Conservation (phyloP, 2,113 vertebrate species). For the Stomatorhinus ivindoensis region DNA sequence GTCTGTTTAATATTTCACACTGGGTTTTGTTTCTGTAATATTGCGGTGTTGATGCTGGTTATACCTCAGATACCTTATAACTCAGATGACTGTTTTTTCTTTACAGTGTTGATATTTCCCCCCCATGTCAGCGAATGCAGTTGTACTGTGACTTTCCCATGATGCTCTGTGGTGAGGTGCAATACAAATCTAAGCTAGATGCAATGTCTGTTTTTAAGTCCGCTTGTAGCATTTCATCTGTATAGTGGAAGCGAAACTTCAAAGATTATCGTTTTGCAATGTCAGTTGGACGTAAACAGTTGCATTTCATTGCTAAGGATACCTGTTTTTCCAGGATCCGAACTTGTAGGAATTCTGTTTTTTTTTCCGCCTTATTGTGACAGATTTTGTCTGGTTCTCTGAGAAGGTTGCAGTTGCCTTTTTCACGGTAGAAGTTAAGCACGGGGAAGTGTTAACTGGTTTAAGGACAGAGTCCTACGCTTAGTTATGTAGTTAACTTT, state of each 20-base stretch:
- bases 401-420: background rate
- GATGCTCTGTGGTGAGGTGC: background rate
- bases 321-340: background rate
- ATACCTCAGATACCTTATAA: background rate
- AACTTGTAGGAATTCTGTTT: background rate
- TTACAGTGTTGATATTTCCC: background rate
- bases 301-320: background rate
- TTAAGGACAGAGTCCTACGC: background rate
- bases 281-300: background rate
- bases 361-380: background rate
- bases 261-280: background rate
- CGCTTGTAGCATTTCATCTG: background rate
- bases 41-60: background rate
- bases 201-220: background rate
- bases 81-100: background rate
- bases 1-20: background rate
- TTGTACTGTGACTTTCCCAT: background rate
- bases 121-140: background rate
- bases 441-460: background rate
- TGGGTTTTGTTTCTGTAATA: background rate
- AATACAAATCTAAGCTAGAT: background rate
- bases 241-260: background rate
- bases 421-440: background rate
- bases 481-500: background rate
- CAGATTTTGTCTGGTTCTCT: background rate